Base-by-base conservation (phyloP, 2,113 vertebrate genomes). In the Passerina amoena region DNA sequence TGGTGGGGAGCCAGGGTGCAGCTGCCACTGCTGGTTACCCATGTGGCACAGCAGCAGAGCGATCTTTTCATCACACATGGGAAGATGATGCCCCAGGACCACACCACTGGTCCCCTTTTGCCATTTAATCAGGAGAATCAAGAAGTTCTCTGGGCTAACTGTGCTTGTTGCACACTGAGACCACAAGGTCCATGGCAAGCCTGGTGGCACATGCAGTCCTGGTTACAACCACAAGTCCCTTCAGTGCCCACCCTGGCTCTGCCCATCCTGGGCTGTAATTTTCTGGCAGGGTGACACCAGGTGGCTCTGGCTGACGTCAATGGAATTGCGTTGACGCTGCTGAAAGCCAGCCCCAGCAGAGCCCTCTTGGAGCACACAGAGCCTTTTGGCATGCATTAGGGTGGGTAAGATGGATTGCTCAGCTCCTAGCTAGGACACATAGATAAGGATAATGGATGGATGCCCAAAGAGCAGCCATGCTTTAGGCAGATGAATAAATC, bases 391-490 rank as follows among this genome's bases (percentile, higher is more conserved):
- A 8, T 40, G 21, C 82, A 88, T 96, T 86, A 92, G 76, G 47
- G 75, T 66, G 64, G 90, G 35, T 7, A 25, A 90, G 94, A 95
- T 94, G 93, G 93, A 95, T 97, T 78, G 88, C 93, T 81, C 5
- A 2, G 82, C 80, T 88, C 72, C 60, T 78, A 28, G 75, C 53
- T 37, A 83, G 79, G 82, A 92, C 82, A 92, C 76, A 80, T 14
- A 95, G 96, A 97, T 97, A 97, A 96, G 90, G 72, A 35, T 93
- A 96, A 96, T 92, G 92, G 94, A 96, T 94, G 92, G 79, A 90
- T 0, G 82, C 92, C 72, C 86, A 83, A 93, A 71, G 93, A 97
- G 85, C 92, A 78, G 7, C 71, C 2, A 3, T 64, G 76, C 90
- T 96, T 73, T 27, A 92, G 92, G 88, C 76, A 78, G 93, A 78